Conservation (phyloP, 2,113 vertebrate species). For the Petaurus breviceps region DNA sequence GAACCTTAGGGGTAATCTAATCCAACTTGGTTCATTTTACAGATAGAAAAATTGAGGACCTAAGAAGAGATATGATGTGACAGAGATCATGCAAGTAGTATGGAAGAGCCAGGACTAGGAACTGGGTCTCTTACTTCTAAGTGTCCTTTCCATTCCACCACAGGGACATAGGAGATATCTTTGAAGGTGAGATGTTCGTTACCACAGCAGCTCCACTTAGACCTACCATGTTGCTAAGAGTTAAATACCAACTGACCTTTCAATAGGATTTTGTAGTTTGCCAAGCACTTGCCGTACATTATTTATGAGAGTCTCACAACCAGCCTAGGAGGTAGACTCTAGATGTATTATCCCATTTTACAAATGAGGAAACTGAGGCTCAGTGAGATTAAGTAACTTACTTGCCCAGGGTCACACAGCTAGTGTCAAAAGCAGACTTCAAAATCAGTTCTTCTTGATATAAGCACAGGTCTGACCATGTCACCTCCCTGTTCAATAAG, state of each 20-base stretch:
- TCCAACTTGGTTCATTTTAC: background rate
- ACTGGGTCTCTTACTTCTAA: background rate
- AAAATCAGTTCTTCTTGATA: background rate
- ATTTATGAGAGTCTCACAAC: background rate
- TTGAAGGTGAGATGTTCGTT: background rate
- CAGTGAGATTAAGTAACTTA: conserved; percentile 23
- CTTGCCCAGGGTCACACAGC: conserved; percentile 4
- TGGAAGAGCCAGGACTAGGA: background rate
- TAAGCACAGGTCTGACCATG: background rate
- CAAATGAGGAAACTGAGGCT: conserved; percentile 25
- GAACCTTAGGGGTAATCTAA: background rate
- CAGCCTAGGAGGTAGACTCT: background rate
- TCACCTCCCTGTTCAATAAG: background rate
- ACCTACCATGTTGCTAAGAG: background rate
- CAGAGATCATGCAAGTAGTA: background rate
- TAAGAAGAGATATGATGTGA: background rate
- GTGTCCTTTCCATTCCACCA: background rate
- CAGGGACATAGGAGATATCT: background rate
- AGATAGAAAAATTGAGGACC: background rate
- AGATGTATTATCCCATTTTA: background rate
- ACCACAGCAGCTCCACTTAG: background rate
- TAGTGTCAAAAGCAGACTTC: background rate
- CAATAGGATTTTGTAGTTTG: background rate
- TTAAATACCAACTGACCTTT: background rate
- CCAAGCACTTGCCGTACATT: background rate